Evolutionary conservation across 2,888 invertebrate species (phyloP).

Genomic region (Eupithecia pulchellata): DNA sequence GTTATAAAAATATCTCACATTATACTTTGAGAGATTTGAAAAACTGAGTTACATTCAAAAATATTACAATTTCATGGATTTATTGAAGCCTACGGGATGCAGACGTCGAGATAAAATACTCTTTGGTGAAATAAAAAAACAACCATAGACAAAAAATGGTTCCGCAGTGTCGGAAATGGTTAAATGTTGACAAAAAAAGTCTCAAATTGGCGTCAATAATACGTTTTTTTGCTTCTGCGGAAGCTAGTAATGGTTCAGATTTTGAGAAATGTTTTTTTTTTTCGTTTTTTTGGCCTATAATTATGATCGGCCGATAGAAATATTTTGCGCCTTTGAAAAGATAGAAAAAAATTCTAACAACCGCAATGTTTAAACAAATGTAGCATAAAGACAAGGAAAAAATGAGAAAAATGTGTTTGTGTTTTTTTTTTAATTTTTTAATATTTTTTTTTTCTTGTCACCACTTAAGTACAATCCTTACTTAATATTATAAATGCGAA

Average conservation of each 20-base stretch:
- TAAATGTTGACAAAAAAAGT: slow-evolving; percentile 36
- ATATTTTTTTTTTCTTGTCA: no score
- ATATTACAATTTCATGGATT: no score
- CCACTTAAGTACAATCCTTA: no score
- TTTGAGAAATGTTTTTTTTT: slow-evolving; percentile 27
- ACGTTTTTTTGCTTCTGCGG: slow-evolving; percentile 42
- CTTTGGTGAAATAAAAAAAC: not conserved
- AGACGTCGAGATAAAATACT: not conserved
- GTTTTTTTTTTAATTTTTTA: no score
- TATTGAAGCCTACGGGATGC: not conserved
- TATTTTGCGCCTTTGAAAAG: not conserved
- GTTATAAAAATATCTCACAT: no score
- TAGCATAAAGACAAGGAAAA: no score
- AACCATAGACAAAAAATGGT: slow-evolving; percentile 18
- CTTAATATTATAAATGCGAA: no score
- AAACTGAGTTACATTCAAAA: no score
- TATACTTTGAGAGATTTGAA: no score
- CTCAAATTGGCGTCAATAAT: slow-evolving; percentile 34
- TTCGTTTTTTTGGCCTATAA: slow-evolving; percentile 28
- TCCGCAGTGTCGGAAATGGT: slow-evolving; percentile 44
- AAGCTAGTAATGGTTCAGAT: slow-evolving; percentile 33
- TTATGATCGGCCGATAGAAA: slow-evolving; percentile 13
- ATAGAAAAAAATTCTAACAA: not conserved
- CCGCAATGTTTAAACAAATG: no score
- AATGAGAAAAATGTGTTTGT: no score